Base-by-base conservation (phyloP, 2,888 invertebrate genomes). In the Griposia aprilina region DNA sequence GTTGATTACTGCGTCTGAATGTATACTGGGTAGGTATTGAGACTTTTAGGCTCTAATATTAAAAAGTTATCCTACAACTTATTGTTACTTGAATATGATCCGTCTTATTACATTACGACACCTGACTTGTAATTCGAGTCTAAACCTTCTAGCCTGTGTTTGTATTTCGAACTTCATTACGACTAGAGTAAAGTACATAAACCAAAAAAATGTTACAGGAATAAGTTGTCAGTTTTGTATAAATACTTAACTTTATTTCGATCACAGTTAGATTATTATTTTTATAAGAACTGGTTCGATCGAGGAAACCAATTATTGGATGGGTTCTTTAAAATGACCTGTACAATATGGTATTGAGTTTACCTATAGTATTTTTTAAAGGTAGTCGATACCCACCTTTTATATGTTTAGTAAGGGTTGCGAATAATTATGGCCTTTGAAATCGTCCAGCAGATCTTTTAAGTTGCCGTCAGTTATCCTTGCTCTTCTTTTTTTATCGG, bases 1-100 rank as follows among this genome's bases (percentile, higher is more conserved):
- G 36, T 59, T 80, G 57, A 52, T 55, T 70, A 30, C 52, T 82
- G 57, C 15, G 15, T 78, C 66, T 82, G 70, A 48, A 30, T 59
- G 45, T n/a, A 15, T 30, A 30, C n/a, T 52, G 36, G 41, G 57
- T 55, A 20, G 15, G 26, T n/a, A 59, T 67, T 67, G 36, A 60
- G 52, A 55, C 15, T 30, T 60, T 74, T 81, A n/a, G 8, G 15
- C 13, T 50, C 10, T 41, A 50, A 17, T 36, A 36, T 36, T 67
- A 48, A 48, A 65, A 17, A 10, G 5, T 13, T 20, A 26, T 41
- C 2, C 20, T 48, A 48, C 15, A 30, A 10, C 10, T 60, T 60
- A 60, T 17, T 45, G n/a, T 26, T 36, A 65, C n/a, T n/a, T 65
- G n/a, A 45, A n/a, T 17, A 17, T 45, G 41, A 65, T 45, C 17